phyloP scores from a whole-genome alignment of 2,888 invertebrate genomes.

The Hirtodrosophila alboralis region DNA sequence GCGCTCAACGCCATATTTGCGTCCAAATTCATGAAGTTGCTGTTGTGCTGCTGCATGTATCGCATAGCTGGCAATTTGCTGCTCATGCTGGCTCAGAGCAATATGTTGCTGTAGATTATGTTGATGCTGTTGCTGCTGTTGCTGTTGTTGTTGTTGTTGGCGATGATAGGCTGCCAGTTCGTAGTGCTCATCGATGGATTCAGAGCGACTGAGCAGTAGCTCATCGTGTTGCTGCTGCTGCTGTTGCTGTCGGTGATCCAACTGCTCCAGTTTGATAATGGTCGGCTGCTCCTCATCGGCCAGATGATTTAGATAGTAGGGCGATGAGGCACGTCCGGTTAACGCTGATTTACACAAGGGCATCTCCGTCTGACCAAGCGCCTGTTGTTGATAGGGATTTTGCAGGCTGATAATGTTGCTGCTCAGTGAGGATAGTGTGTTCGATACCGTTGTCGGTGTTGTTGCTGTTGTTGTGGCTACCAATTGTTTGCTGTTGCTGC shows the following conservation, averaged over 20 bases:
- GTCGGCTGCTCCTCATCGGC: conserved; percentile 45
- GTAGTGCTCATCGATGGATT: conserved; percentile 82
- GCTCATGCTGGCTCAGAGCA: conserved; percentile 71
- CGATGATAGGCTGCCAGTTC: conserved; percentile 70
- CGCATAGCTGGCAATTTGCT: conserved; percentile 75
- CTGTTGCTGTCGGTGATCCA: conserved; percentile 65
- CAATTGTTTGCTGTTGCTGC: conserved; percentile 41
- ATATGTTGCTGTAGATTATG: conserved; percentile 62
- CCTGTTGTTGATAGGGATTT: conserved; percentile 68
- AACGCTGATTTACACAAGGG: conserved; percentile 55
- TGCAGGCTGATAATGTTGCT: conserved; percentile 71
- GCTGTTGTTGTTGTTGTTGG: conserved; percentile 63
- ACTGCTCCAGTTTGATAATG: conserved; percentile 68
- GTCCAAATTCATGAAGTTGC: conserved; percentile 77
- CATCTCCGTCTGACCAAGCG: conserved; percentile 61
- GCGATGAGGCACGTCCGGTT: conserved; percentile 50
- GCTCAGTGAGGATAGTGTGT: conserved; percentile 70
- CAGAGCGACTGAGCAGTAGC: conserved; percentile 77
- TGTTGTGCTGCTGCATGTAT: conserved; percentile 72
- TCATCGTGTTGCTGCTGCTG: conserved; percentile 65
- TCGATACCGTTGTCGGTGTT: conserved; percentile 76
- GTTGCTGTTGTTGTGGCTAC: conserved; percentile 52
- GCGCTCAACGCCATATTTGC: conserved; percentile 78
- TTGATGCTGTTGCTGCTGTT: conserved; percentile 63
- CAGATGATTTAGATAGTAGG: conserved; percentile 56